phyloP scores from a whole-genome alignment of 1,140 invertebrate species.

The Drosophila orosa region DNA sequence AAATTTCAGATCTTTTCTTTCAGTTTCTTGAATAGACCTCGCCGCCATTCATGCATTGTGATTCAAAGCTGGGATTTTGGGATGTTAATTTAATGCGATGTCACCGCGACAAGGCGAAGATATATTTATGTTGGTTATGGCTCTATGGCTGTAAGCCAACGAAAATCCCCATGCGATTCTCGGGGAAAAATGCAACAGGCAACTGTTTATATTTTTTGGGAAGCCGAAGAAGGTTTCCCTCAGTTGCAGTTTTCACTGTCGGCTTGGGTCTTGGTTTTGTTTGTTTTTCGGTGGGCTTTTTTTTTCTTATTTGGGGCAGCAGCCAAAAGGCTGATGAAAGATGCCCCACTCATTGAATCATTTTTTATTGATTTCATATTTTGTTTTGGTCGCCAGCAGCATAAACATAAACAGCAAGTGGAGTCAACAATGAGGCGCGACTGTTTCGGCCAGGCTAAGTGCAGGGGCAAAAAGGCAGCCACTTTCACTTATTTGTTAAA shows the following conservation, averaged over 20 bases:
- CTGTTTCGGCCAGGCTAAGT: slow-evolving; percentile 66
- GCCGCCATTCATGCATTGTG: slow-evolving; percentile 41
- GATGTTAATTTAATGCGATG: slow-evolving; percentile 53
- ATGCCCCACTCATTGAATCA: slow-evolving; percentile 74
- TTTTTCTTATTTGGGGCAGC: slow-evolving; percentile 30
- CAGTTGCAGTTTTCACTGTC: slow-evolving; percentile 51
- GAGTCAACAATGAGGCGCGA: slow-evolving; percentile 70
- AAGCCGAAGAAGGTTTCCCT: slow-evolving; percentile 26
- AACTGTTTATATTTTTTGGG: slow-evolving; percentile 16
- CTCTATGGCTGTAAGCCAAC: slow-evolving; percentile 21
- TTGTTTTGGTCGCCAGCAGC: slow-evolving; percentile 54
- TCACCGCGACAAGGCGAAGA: slow-evolving; percentile 25
- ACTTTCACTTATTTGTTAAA: slow-evolving; percentile 82
- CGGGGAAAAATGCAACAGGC: slow-evolving; percentile 40
- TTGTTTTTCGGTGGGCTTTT: slow-evolving; percentile 31
- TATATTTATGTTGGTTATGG: slow-evolving; percentile 10
- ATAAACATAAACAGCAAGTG: slow-evolving; percentile 67
- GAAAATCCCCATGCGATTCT: slow-evolving; percentile 39
- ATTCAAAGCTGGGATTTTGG: slow-evolving; percentile 28
- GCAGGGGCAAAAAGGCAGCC: slow-evolving; percentile 70
- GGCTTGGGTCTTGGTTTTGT: slow-evolving; percentile 18
- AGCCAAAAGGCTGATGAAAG: slow-evolving; percentile 70
- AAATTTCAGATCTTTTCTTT: slow-evolving; percentile 47
- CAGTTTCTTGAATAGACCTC: slow-evolving; percentile 26
- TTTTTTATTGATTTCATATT: slow-evolving; percentile 82